Conservation (phyloP, 2,113 vertebrate species). For the Centropus bengalensis region DNA sequence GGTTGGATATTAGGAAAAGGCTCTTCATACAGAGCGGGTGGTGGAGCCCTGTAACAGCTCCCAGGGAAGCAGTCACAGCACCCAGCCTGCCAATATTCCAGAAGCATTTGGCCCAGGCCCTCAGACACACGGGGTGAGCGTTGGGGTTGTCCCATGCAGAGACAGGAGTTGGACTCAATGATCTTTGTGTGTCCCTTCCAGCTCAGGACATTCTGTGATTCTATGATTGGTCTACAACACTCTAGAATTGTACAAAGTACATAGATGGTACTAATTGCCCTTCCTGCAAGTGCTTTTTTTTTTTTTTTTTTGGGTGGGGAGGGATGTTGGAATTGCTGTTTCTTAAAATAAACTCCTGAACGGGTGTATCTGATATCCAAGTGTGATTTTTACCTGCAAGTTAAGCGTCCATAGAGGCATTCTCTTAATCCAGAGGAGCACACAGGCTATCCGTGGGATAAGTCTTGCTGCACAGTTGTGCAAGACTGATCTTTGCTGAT, state of each 20-base stretch:
- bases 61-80: too few relatives aligned
- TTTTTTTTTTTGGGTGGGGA: neutral
- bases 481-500: neutral
- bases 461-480: rapidly evolving
- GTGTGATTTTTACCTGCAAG: neutral
- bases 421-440: neutral
- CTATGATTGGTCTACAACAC: neutral
- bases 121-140: too few relatives aligned
- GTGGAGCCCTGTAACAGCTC: too few relatives aligned
- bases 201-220: too few relatives aligned
- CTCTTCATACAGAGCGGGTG: too few relatives aligned
- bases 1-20: too few relatives aligned
- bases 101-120: too few relatives aligned
- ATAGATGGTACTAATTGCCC: neutral
- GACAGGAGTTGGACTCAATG: too few relatives aligned
- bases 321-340: neutral
- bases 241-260: neutral
- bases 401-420: too few relatives aligned
- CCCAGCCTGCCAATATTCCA: too few relatives aligned
- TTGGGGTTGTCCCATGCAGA: too few relatives aligned
- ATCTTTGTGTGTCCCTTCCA: too few relatives aligned
- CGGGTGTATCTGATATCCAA: rapidly evolving
- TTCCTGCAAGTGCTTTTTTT: neutral
- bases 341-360: neutral
- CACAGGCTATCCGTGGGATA: rapidly evolving